Conservation (phyloP, 2,113 vertebrate species). For the Rattus rattus region DNA sequence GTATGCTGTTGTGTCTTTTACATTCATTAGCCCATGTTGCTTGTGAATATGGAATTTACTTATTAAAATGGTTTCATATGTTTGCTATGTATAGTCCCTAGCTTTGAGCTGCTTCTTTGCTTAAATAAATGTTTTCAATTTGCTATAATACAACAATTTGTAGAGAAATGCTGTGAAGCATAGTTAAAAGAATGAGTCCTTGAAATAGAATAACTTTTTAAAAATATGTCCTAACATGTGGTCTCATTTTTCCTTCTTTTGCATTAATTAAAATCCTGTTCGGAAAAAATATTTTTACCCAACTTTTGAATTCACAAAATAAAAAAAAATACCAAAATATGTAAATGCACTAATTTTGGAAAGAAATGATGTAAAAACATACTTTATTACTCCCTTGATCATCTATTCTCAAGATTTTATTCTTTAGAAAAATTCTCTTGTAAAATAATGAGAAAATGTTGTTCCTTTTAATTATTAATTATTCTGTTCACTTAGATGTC, state of each 20-base stretch:
- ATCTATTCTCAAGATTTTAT: slow-evolving; percentile 63
- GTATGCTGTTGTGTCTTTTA: slow-evolving; percentile 73
- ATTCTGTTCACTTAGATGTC: slow-evolving; percentile 41
- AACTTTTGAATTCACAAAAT: slow-evolving; percentile 76
- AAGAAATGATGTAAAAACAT: slow-evolving; percentile 69
- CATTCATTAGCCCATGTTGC: slow-evolving; percentile 78
- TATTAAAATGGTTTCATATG: slow-evolving; percentile 84
- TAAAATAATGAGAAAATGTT: slow-evolving; percentile 64
- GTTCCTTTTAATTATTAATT: slow-evolving; percentile 65
- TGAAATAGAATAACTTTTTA: slow-evolving; percentile 85
- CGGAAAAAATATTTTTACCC: slow-evolving; percentile 72
- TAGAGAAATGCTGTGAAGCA: slow-evolving; percentile 85
- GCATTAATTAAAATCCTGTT: slow-evolving; percentile 85
- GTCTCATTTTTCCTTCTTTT: slow-evolving; percentile 83
- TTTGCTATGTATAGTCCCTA: slow-evolving; percentile 83
- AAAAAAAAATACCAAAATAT: slow-evolving; percentile 70
- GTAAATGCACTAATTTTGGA: slow-evolving; percentile 77
- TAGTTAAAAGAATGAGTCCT: slow-evolving; percentile 84
- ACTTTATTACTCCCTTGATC: slow-evolving; percentile 52
- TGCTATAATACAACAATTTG: slow-evolving; percentile 85
- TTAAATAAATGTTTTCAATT: slow-evolving; percentile 88
- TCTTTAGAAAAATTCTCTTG: slow-evolving; percentile 49
- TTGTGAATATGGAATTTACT: slow-evolving; percentile 83
- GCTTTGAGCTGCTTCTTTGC: slow-evolving; percentile 81
- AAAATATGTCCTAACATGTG: slow-evolving; percentile 86